Base-by-base conservation (phyloP, 2,888 invertebrate genomes). In the Amorpha juglandis region DNA sequence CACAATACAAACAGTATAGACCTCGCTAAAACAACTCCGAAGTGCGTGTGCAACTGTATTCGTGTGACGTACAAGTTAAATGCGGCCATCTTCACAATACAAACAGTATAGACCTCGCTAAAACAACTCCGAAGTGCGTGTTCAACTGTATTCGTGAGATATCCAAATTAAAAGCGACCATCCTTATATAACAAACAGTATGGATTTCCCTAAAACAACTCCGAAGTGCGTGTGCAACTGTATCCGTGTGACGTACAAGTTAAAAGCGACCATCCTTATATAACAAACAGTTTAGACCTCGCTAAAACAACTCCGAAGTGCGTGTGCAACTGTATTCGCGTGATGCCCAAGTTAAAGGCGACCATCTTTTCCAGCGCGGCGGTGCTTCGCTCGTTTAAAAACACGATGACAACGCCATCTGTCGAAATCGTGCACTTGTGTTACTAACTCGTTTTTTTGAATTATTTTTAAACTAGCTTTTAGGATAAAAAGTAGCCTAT, bases 271-370 rank as follows among this genome's bases (percentile, higher is more conserved):
- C 27, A 27, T 27, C 27, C 7, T 38, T 63, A 33, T 14, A 6
- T 21, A 35, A 63, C 14, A 68, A 58, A 14, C 79, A 68, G 16
- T 21, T 21, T 21, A 35, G 0, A 79, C 79, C 78, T 78, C 69
- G 77, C 70, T 63, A 82, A 68, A 21, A 74, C 70, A 45, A 68
- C 65, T 71, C 79, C 77, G 66, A 76, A 80, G 27, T 75, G 73
- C 66, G 72, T 67, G 77, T 79, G 79, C 21, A 81, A 76, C 66
- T 70, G 70, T 51, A 75, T 78, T 21, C 77, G 76, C 62, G 81
- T 68, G 69, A 80, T 71, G 47, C 82, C 83, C 66, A 81, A 72
- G 67, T 80, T 81, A 68, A 69, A 72, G 66, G 80, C 81, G 33
- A 75, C 79, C 69, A 79, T 62, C 27, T 76, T 70, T 74, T 81